Conservation (phyloP, 2,888 invertebrate genomes). For the Rhyacophila evoluta region DNA sequence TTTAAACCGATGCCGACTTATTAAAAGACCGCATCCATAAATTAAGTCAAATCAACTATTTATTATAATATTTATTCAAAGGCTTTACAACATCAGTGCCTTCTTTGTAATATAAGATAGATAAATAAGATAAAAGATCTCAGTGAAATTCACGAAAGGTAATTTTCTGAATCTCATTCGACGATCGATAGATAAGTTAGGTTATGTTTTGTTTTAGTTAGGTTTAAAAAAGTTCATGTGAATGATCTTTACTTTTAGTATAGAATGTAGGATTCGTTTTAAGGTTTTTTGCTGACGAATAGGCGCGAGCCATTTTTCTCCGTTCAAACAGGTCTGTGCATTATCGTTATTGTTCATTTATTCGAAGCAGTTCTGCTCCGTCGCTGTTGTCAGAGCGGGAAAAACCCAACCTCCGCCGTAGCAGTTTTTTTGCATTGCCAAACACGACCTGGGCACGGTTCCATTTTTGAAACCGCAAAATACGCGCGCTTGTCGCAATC, state of each 20-base stretch:
- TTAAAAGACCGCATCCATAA: conserved; percentile 37
- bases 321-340: conserved; percentile 38
- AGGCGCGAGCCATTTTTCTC: conserved; percentile 45
- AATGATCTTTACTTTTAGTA: conserved; percentile 37
- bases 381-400: conserved; percentile 28
- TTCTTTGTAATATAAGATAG: conserved; percentile 40
- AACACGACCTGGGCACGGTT: conserved; percentile 12
- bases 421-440: conserved; percentile 27
- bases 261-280: conserved; percentile 42
- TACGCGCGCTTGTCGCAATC: conserved; percentile 21
- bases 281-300: conserved; percentile 52
- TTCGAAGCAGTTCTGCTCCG: conserved; percentile 35
- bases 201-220: conserved; percentile 28
- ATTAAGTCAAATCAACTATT: conserved; percentile 43
- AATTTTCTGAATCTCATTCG: conserved; percentile 63
- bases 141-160: conserved; percentile 70
- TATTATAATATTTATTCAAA: conserved; percentile 50
- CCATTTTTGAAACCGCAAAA: conserved; percentile 9
- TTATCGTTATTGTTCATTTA: conserved; percentile 34
- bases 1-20: conserved; percentile 45
- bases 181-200: conserved; percentile 34
- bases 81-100: conserved; percentile 32
- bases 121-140: conserved; percentile 57
- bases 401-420: conserved; percentile 43
- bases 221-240: conserved; percentile 26